Percentiles rank a stretch among this genome's conserved stretches.
Evolutionary conservation across 2,888 invertebrate species (phyloP).

Genomic region (Thelaira solivaga): DNA sequence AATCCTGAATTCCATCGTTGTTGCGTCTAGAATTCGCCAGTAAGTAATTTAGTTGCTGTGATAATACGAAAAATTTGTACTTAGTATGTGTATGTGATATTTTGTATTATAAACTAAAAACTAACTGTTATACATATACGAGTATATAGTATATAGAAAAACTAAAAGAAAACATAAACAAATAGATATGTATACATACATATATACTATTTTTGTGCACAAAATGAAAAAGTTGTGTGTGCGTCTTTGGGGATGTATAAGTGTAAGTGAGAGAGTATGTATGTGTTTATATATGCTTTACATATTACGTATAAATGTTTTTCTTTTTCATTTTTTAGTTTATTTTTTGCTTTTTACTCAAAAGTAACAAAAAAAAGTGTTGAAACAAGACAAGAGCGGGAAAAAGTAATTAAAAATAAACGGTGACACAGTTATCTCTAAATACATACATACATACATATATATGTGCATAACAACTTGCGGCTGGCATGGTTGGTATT

Average conservation of each 20-base stretch:
- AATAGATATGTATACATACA: constrained; percentile 20
- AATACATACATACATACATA: constrained; percentile 19
- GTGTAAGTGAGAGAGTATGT: background rate
- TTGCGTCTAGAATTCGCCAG: constrained; percentile 69
- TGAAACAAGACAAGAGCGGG: constrained; percentile 15
- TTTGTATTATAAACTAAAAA: constrained; percentile 32
- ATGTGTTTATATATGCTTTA: background rate
- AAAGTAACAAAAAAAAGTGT: constrained; percentile 26
- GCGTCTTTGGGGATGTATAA: background rate
- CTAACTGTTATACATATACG: background rate
- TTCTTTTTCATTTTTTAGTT: background rate
- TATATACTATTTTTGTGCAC: constrained; percentile 43
- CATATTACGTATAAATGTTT: too few relatives aligned
- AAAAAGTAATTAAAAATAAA: constrained; percentile 62
- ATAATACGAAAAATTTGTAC: constrained; percentile 70
- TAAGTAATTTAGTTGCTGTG: constrained; percentile 71
- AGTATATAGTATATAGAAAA: background rate
- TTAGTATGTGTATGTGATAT: constrained; percentile 58
- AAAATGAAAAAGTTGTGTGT: constrained; percentile 41
- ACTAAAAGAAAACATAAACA: background rate
- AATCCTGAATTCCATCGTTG: constrained; percentile 72
- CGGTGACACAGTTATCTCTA: constrained; percentile 62
- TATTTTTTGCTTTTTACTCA: constrained; percentile 13
- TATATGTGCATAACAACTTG: constrained; percentile 37
- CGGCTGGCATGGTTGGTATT: constrained; percentile 44